Conservation (phyloP, 2,888 invertebrate genomes). For the Leptura quadrifasciata region DNA sequence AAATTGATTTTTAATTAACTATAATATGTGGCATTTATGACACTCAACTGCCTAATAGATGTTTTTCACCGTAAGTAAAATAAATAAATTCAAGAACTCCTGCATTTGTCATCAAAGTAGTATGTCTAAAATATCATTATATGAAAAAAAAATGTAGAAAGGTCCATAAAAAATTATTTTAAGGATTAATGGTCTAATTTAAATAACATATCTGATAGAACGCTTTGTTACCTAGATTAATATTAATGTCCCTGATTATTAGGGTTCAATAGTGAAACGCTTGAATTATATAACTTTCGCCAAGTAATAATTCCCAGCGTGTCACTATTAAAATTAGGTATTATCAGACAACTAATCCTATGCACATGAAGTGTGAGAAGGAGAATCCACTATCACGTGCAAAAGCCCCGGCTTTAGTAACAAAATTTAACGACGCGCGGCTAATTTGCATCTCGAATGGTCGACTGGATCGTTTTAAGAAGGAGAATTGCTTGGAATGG, state of each 20-base stretch:
- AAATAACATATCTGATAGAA: no score
- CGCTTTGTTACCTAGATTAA: not conserved
- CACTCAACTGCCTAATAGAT: no score
- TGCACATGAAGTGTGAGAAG: constrained; percentile 63
- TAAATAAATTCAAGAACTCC: no score
- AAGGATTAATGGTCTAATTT: no score
- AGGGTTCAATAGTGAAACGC: not conserved
- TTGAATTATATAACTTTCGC: not conserved
- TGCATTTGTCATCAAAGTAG: no score
- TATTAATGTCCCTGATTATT: not conserved
- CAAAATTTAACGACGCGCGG: constrained; percentile 70
- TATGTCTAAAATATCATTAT: no score
- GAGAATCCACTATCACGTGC: constrained; percentile 61
- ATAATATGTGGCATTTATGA: no score
- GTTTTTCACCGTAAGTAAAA: no score
- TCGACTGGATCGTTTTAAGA: constrained; percentile 68
- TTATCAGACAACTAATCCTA: constrained; percentile 54
- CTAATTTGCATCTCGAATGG: constrained; percentile 72
- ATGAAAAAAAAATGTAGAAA: no score
- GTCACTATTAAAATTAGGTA: constrained; percentile 8
- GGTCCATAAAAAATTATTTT: no score
- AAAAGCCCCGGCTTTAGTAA: constrained; percentile 66
- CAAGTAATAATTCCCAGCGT: not conserved
- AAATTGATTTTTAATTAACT: no score
- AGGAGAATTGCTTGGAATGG: constrained; percentile 68